A percentile compares a stretch with the other conserved stretches of the same genome.
phyloP scores from a whole-genome alignment of 2,888 invertebrate genomes.

The Pedicia rivosa region DNA sequence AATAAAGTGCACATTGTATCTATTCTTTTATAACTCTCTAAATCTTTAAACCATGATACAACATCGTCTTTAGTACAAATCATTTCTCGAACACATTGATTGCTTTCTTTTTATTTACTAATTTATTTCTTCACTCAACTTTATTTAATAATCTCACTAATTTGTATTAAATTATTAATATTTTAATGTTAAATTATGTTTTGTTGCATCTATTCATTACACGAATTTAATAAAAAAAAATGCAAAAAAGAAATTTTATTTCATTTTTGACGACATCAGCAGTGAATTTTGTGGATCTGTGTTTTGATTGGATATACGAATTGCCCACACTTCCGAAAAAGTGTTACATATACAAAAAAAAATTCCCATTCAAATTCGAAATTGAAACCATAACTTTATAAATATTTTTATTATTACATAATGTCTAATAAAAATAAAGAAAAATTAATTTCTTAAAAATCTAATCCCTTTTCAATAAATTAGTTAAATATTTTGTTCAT shows the following conservation, averaged over 20 bases:
- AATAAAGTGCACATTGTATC: conserved; percentile 93
- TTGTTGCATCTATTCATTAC: no score
- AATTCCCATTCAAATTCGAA: no score
- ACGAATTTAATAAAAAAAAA: no score
- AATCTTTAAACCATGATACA: conserved; percentile 94
- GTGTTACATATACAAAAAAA: no score
- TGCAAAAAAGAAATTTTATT: conserved; percentile 4
- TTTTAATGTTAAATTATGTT: conserved; percentile 1
- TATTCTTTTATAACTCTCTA: conserved; percentile 89
- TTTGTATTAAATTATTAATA: conserved; percentile 1
- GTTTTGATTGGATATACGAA: no score
- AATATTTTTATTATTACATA: no score
- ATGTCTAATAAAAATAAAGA: no score
- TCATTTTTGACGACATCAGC: conserved; percentile 6
- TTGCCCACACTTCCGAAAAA: no score
- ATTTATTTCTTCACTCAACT: not conserved
- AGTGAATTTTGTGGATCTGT: conserved; percentile 7
- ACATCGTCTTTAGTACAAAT: conserved; percentile 97
- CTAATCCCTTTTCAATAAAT: no score
- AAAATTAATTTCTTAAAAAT: no score
- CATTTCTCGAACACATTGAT: conserved; percentile 57
- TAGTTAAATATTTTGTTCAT: no score
- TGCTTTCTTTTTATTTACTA: conserved; percentile 6
- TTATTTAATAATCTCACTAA: not conserved
- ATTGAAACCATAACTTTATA: no score